Conservation (phyloP, 2,888 invertebrate genomes). For the Crossocerus cetratus region DNA sequence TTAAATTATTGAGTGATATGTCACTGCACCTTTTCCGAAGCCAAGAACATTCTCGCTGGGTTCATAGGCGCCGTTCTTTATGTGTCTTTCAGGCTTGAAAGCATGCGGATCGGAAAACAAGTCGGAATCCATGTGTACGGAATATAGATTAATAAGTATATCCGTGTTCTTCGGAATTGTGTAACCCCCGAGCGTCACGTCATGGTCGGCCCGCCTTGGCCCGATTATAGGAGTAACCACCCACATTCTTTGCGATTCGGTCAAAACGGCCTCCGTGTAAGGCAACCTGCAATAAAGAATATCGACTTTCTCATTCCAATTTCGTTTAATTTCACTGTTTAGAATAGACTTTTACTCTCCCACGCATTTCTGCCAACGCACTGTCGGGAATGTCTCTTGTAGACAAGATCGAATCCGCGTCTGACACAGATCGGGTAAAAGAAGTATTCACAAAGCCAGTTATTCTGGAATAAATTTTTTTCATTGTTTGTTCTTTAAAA, state of each 20-base stretch:
- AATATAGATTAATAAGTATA: constrained; percentile 78
- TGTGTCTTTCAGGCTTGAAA: constrained; percentile 83
- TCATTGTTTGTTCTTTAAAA: too few relatives aligned
- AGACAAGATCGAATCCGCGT: too few relatives aligned
- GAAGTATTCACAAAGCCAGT: too few relatives aligned
- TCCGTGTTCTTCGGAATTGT: constrained; percentile 79
- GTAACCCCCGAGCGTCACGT: constrained; percentile 80
- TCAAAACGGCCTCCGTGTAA: constrained; percentile 77
- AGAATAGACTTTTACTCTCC: constrained; percentile 11
- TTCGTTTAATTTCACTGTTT: constrained; percentile 2
- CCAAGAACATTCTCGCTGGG: constrained; percentile 66
- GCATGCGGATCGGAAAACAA: constrained; percentile 81
- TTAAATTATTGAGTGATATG: too few relatives aligned
- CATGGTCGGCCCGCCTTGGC: constrained; percentile 78
- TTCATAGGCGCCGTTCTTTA: constrained; percentile 70
- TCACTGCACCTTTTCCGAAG: constrained; percentile 75
- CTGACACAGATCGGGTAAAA: too few relatives aligned
- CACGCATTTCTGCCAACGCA: constrained; percentile 1
- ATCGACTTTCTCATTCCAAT: constrained; percentile 3
- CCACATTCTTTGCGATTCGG: constrained; percentile 76
- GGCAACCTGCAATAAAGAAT: constrained; percentile 72
- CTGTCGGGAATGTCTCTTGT: too few relatives aligned
- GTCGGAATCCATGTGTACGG: constrained; percentile 79
- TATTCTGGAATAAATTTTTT: too few relatives aligned
- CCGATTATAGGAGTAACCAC: constrained; percentile 77